phyloP scores from a whole-genome alignment of 2,113 vertebrate genomes.

The Falcunculus frontatus region DNA sequence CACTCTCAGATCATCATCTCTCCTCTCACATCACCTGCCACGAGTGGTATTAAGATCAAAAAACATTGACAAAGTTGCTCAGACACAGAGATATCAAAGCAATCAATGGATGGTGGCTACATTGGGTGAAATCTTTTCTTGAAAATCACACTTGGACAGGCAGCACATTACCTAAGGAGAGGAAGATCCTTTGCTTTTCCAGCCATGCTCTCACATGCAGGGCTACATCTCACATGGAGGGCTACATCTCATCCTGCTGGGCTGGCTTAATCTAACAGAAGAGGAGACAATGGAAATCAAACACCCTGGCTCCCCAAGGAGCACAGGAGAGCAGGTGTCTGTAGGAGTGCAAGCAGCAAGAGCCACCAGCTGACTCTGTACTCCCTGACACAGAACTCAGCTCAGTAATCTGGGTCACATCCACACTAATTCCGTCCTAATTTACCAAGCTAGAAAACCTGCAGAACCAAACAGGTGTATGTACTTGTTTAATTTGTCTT shows the following conservation, averaged over 20 bases:
- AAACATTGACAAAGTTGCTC: neutral
- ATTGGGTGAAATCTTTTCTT: neutral
- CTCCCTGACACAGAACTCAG: neutral
- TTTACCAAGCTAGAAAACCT: neutral
- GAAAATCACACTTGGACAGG: neutral
- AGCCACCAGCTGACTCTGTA: accelerated
- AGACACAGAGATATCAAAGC: neutral
- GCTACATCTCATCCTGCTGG: neutral
- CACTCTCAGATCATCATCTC: accelerated
- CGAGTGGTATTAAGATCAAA: neutral
- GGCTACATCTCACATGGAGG: neutral
- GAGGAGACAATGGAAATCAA: neutral
- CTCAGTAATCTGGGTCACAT: neutral
- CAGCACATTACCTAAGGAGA: neutral
- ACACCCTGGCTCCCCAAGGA: accelerated
- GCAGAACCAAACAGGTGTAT: neutral
- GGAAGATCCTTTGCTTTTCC: neutral
- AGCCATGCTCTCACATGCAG: neutral
- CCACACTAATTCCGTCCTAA: neutral
- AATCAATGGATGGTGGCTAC: neutral
- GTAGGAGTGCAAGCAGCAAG: neutral
- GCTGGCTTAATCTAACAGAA: neutral
- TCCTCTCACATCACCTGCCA: neutral
- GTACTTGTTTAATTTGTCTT: neutral
- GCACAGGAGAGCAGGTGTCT: neutral